Evolutionary conservation across 2,113 vertebrate genomes (phyloP), one percentile per base, ranked within the genome.

Genomic region (Austrofundulus limnaeus): DNA sequence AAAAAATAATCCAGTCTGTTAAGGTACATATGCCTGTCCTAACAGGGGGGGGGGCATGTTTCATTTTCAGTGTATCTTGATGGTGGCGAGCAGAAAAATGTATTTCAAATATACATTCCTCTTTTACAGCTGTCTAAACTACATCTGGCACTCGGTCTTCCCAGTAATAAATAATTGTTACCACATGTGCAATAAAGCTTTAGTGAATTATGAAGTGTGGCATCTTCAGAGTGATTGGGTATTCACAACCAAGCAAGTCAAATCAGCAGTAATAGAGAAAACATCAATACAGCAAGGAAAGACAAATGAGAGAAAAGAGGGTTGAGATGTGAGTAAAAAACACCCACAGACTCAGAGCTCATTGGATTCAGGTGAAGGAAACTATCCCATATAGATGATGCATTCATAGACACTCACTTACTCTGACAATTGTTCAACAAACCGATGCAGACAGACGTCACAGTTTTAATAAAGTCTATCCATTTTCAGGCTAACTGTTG

Each of bases 161-260:
- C 38, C 42, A 55, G 37, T 12, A 43, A 55, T 31, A 19, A 75
- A 42, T 61, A 64, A 66, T 42, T 67, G 57, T 67, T 67, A 28
- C 41, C 16, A 25, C 41, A 28, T 51, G 60, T 24, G 59, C 39
- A 70, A 83, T 64, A 53, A 72, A 69, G 61, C 65, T 70, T 61
- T 77, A 19, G 34, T 37, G 57, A 53, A 81, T 71, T 50, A 6
- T 20, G 72, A 77, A 75, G 56, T 54, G 59, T 50, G 50, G 43
- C 47, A 84, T 85, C 62, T 77, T 80, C 69, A 69, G 68, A 53
- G 43, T 83, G 80, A 85, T 88, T 84, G 81, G 50, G 66, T 72
- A 87, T 88, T 85, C 86, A 88, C 64, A 58, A 49, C 41, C 71
- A 84, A 69, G 84, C 73, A 84, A 80, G 81, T 64, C 78, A 81